Base-by-base conservation (phyloP, 2,113 vertebrate species). In the Nesoenas mayeri region DNA sequence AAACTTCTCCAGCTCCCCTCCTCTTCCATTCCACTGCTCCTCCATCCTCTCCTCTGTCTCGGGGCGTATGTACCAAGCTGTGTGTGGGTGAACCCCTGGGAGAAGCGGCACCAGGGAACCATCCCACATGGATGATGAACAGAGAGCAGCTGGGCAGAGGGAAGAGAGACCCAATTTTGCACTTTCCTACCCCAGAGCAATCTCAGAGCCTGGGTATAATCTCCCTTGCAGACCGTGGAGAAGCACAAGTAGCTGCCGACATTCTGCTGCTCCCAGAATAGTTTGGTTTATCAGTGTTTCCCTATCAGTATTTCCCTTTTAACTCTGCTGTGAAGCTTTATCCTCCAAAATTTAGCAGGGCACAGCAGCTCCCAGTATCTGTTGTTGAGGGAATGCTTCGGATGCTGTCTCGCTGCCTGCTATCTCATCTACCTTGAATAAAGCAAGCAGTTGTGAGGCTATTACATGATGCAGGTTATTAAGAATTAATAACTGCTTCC, bases 401-500 rank as follows among this genome's bases (percentile, higher is more conserved):
- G 71, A 3, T 26, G 38, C 83, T 94, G 85, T 80, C 93, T 93
- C 61, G 7, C 93, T 81, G 82, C 69, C 88, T 95, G 87, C 92
- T 83, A 66, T 58, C 95, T 91, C 67, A 81, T 67, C 69, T 26
- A 18, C 77, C 88, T 95, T 81, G 14, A 96, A 72, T 26, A 92
- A 84, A 73, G 75, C 48, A 92, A 56, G 71, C 66, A 71, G 83
- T 51, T 26, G 2, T 42, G 48, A 81, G 64, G 79, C 69, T 89
- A 69, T 85, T 96, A 94, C 87, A 89, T 42, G 57, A 87, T 95
- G 79, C 84, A 95, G 78, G 54, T 71, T 22, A 89, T 96, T 91
- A 84, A 86, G 85, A 95, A 94, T 96, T 97, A 96, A 94, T 93
- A 17, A 62, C 42, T 51, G 15, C 79, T 73, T 40, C 93, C 44